These are phyloP conservation scores for Holothuria scabra DNA, from an alignment of 53 echinoderm and acorn worm species.

Conservation along the genomic window DNA sequence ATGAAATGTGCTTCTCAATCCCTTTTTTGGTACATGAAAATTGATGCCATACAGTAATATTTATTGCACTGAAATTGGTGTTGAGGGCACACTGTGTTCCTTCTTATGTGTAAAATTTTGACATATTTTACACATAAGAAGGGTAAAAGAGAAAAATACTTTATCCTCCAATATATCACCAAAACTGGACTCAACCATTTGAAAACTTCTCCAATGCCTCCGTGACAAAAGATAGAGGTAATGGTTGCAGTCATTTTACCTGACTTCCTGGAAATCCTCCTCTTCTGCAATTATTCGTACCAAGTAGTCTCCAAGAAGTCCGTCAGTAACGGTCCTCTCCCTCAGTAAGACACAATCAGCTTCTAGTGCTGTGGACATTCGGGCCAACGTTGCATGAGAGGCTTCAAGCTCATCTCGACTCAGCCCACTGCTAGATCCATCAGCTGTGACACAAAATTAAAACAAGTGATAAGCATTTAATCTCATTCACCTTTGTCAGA, in stretches of 20 bases:
- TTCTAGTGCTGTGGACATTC: constrained; percentile 59
- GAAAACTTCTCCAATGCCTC: background rate
- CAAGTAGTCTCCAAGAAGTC: constrained; percentile 78
- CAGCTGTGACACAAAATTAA: constrained; percentile 51
- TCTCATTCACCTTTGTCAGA: background rate
- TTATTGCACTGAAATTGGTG: too few relatives aligned
- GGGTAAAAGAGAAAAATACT: too few relatives aligned
- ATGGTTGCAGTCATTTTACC: constrained; percentile 48
- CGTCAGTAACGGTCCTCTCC: constrained; percentile 67
- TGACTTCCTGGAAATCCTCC: constrained; percentile 92
- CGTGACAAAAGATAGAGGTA: background rate
- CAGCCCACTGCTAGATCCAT: constrained; percentile 85
- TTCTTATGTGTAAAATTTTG: too few relatives aligned
- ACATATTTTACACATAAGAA: too few relatives aligned
- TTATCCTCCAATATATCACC: too few relatives aligned
- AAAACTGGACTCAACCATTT: background rate
- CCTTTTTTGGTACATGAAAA: too few relatives aligned
- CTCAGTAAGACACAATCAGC: constrained; percentile 70
- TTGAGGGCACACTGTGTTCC: too few relatives aligned
- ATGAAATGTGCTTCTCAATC: too few relatives aligned
- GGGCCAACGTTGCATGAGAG: constrained; percentile 78
- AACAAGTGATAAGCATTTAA: background rate
- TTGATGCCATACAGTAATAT: too few relatives aligned
- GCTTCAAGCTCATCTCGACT: constrained; percentile 86
- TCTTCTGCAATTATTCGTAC: constrained; percentile 87